phyloP scores from a whole-genome alignment of 2,888 invertebrate genomes.

The Lypha dubia region DNA sequence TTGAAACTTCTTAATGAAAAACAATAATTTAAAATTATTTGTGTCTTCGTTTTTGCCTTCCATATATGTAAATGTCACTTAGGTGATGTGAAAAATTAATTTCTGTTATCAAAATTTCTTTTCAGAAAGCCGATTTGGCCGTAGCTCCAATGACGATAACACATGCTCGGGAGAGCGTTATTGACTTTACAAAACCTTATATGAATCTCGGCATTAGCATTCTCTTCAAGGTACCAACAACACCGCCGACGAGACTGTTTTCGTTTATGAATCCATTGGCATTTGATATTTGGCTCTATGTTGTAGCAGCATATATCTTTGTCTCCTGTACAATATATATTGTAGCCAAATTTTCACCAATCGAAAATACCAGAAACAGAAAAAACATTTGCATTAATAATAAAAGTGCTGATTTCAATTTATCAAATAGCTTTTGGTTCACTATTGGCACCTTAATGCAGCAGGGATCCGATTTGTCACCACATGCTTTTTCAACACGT shows the following conservation, averaged over 20 bases:
- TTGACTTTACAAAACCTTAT: slow-evolving; percentile 96
- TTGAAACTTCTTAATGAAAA: too few species aligned
- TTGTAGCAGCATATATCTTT: slow-evolving; percentile 90
- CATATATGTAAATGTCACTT: too few species aligned
- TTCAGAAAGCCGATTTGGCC: slow-evolving; percentile 92
- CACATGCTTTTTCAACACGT: slow-evolving; percentile 87
- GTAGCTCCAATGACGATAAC: slow-evolving; percentile 96
- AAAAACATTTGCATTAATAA: slow-evolving; percentile 67
- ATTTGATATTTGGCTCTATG: slow-evolving; percentile 93
- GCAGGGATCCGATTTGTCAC: slow-evolving; percentile 91
- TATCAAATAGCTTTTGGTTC: slow-evolving; percentile 94
- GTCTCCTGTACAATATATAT: slow-evolving; percentile 91
- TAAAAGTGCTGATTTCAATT: slow-evolving; percentile 84
- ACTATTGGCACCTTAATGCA: slow-evolving; percentile 95
- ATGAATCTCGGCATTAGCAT: slow-evolving; percentile 96
- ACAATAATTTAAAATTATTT: too few species aligned
- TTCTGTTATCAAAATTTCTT: not conserved
- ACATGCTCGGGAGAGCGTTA: slow-evolving; percentile 93
- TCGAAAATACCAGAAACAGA: slow-evolving; percentile 89
- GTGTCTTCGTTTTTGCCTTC: too few species aligned
- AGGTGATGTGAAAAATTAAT: not conserved
- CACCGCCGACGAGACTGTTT: slow-evolving; percentile 88
- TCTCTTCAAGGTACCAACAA: slow-evolving; percentile 91
- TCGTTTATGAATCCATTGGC: slow-evolving; percentile 95
- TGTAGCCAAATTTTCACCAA: slow-evolving; percentile 91